A percentile compares a stretch with the other conserved stretches of the same genome.
Conservation (phyloP, 2,888 invertebrate genomes). For the Epiblema foenella region DNA sequence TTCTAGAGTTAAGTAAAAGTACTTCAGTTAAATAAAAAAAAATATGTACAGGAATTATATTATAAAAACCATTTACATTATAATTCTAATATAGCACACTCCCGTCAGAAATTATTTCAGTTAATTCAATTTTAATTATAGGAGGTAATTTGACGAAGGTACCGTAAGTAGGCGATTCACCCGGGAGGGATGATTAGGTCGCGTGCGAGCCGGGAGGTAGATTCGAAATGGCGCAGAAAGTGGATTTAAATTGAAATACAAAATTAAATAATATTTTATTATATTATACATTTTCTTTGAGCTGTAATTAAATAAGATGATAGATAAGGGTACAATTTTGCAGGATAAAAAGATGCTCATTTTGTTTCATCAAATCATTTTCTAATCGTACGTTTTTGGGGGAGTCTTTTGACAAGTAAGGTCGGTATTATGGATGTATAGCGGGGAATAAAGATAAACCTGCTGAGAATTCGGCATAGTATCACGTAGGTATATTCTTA, state of each 20-base stretch:
- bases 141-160: conserved; percentile 37
- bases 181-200: conserved; percentile 33
- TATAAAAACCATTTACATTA: not conserved
- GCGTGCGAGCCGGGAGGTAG: conserved; percentile 22
- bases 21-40: too few relatives aligned
- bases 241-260: conserved; percentile 12
- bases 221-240: not conserved
- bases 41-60: not conserved
- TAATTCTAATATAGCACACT: not conserved
- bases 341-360: not conserved
- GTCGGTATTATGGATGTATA: too few relatives aligned
- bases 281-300: not conserved
- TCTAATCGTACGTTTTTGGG: too few relatives aligned
- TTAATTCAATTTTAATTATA: conserved; percentile 33
- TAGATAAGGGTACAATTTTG: not conserved
- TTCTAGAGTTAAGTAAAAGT: too few relatives aligned
- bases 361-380: too few relatives aligned
- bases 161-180: conserved; percentile 23
- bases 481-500: too few relatives aligned
- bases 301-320: not conserved
- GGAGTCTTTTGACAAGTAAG: too few relatives aligned
- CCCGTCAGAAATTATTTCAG: conserved; percentile 8
- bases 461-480: too few relatives aligned
- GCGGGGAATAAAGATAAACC: too few relatives aligned
- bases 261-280: conserved; percentile 6